Evolutionary conservation across 2,888 invertebrate genomes (phyloP).

Genomic region (Drosophila setosimentum): DNA sequence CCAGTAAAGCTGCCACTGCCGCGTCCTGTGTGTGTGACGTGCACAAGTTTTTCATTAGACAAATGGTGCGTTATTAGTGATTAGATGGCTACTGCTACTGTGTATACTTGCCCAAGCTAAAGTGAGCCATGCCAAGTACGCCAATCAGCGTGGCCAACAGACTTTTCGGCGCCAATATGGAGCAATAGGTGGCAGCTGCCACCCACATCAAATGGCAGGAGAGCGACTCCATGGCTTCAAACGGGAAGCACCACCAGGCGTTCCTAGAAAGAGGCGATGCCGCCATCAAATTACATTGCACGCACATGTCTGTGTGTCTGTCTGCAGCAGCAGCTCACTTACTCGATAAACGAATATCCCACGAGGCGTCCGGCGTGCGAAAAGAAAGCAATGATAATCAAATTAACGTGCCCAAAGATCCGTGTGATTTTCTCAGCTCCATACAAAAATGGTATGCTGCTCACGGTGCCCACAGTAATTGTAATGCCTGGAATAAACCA

Average conservation of each 20-base stretch:
- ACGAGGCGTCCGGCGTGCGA: slow-evolving; percentile 93
- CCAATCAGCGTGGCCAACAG: slow-evolving; percentile 94
- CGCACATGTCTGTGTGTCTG: too few species aligned
- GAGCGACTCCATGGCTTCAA: slow-evolving; percentile 94
- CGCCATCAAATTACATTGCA: slow-evolving; percentile 60
- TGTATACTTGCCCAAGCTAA: slow-evolving; percentile 88
- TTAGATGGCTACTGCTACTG: slow-evolving; percentile 1
- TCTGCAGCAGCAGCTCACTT: slow-evolving; percentile 79
- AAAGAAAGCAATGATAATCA: slow-evolving; percentile 93
- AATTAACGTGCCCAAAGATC: slow-evolving; percentile 92
- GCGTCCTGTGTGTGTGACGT: slow-evolving; percentile 86
- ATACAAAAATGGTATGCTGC: slow-evolving; percentile 93
- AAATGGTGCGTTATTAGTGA: slow-evolving; percentile 10
- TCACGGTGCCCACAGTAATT: slow-evolving; percentile 93
- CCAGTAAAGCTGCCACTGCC: slow-evolving; percentile 94
- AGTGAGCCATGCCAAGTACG: slow-evolving; percentile 94
- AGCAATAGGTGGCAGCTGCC: slow-evolving; percentile 94
- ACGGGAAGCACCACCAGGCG: slow-evolving; percentile 95
- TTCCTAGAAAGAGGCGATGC: slow-evolving; percentile 86
- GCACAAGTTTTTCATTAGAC: slow-evolving; percentile 29
- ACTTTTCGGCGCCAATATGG: slow-evolving; percentile 92
- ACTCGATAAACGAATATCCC: slow-evolving; percentile 94
- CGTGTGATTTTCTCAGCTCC: slow-evolving; percentile 93
- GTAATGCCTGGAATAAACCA: slow-evolving; percentile 88
- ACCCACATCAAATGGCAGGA: slow-evolving; percentile 96